Base-by-base conservation (phyloP, 2,113 vertebrate genomes). In the Bos javanicus region DNA sequence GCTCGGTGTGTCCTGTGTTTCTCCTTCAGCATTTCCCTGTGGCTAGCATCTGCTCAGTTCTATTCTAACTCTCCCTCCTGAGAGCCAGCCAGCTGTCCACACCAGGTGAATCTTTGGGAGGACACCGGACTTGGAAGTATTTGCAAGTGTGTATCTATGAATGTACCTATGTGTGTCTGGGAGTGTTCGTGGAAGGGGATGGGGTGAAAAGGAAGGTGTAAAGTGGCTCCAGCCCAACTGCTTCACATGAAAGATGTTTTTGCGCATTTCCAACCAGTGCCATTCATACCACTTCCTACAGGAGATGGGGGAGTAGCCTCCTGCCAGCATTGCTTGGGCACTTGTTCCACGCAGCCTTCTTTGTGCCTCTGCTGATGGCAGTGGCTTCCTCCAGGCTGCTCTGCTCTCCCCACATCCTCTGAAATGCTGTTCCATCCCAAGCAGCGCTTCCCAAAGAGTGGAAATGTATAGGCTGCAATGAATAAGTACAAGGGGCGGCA, bases 41-140 rank as follows among this genome's bases (percentile, higher is more conserved):
- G 39, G 94, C 50, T 87, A 13, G 28, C 97, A 95, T 94, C 95
- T 97, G 98, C 94, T 94, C 92, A 43, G 19, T 60, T 96, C 93
- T 91, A 46, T 94, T 97, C 93, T 86, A 46, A 78, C 43, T 52
- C 82, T 78, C 85, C 92, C 91, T 92, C 93, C 94, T 62, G 86
- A 94, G 88, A 95, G 64, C 81, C 4, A 71, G 94, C 91, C 97
- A 97, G 95, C 97, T 95, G 94, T 88, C 88, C 64, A 84, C 6
- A 5, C 57, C 78, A 80, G 92, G 96, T 86, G 78, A 89, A 60
- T 76, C 90, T 76, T 33, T 10, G 28, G 71, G 81, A 86, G n/a
- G 62, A 74, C 94, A 36, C 7, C 0, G 0, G 83, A 14, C 25
- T 54, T n/a, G 36, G n/a, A 12, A 6, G 26, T 17, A 43, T 91